Base-by-base conservation (phyloP, 1,140 invertebrate genomes). In the Proctacanthus coquilletti region DNA sequence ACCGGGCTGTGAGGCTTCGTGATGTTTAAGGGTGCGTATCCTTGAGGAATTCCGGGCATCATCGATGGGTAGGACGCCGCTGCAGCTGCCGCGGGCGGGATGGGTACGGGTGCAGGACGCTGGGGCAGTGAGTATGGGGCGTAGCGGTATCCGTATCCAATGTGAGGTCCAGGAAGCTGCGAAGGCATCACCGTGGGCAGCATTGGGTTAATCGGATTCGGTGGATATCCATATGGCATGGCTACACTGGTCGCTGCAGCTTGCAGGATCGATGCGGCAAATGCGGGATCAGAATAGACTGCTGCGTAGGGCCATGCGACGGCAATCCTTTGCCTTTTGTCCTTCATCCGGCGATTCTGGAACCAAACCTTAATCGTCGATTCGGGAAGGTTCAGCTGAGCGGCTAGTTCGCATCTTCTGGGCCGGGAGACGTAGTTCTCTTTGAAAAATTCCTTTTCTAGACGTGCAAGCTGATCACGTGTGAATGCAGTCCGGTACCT, bases 281-380 rank as follows among this genome's bases (percentile, higher is more conserved):
- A 74, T 1, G 84, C 74, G 4, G 89, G 89, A 51, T 96, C 91
- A 3, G 84, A 78, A 64, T 93, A 94, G 18, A 94, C 84, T 0
- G 84, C 81, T 0, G 82, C 78, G 57, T 94, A 92, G 0, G 93
- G 91, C 92, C 92, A 96, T 0, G 85, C 77, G 34, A 96, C 73
- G 0, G 91, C 84, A 61, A 95, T 80, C 6, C 88, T 63, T 56
- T 98, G 92, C 0, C 93, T 70, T 50, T 97, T 98, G 64, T 97
- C 91, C 56, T 98, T 98, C 94, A 98, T 98, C n/a, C 94, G 70
- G 10, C 94, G 73, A 52, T 98, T 98, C 72, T 98, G 94, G 56
- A 98, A 98, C 94, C 94, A 98, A 3, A 98, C 91, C 80, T 99
- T 99, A 41, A 99, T 98, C 1, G 95, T 98, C 9, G 85, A 87